Evolutionary conservation across 2,797 vertebrate species (phyloP), one percentile per base, ranked within the genome.

Genomic region (Apogon talboti): DNA sequence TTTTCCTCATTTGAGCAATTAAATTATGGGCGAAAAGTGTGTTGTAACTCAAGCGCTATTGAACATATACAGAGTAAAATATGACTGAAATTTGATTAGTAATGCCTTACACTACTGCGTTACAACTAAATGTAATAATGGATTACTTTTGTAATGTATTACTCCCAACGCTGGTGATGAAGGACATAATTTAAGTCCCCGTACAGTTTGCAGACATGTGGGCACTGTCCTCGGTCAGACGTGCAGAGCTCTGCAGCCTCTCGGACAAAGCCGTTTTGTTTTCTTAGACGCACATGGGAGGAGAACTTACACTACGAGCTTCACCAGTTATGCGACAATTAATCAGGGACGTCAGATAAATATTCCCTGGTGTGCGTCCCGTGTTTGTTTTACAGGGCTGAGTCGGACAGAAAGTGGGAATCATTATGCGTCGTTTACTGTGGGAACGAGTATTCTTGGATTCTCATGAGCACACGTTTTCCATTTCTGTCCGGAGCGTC

Each of bases 391-490:
- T 43, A 55, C 67, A 72, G 43, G 44, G 24, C 53, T 42, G 66
- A 59, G 56, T 53, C 65, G 57, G 21, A 48, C 48, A 5, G 43
- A 73, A 69, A 64, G 47, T 3, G 13, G 28, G 67, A 59, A 64
- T 18, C 30, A 18, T 73, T 42, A 18, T 71, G 59, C 14, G 6
- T 66, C 56, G 45, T 33, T 65, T 52, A 1, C 33, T 55, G 71
- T 62, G 62, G 69, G 78, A 83, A 79, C 76, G 78, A 73, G 67
- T 78, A 11, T 66, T 66, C 74, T 46, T 51, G 54, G 71, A 81
- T 86, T 67, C 66, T 73, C 37, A 16, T 55, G 43, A 57, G 69
- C 75, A 76, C 58, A 71, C 79, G 70, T 76, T 88, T 84, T 84
- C 75, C 81, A 75, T 72, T 71, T 72, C 60, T 62, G 53, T 66